A percentile compares a stretch with the other conserved stretches of the same genome.
phyloP scores from a whole-genome alignment of 92 coral and sea anemone species.

The Siderastrea siderea region DNA sequence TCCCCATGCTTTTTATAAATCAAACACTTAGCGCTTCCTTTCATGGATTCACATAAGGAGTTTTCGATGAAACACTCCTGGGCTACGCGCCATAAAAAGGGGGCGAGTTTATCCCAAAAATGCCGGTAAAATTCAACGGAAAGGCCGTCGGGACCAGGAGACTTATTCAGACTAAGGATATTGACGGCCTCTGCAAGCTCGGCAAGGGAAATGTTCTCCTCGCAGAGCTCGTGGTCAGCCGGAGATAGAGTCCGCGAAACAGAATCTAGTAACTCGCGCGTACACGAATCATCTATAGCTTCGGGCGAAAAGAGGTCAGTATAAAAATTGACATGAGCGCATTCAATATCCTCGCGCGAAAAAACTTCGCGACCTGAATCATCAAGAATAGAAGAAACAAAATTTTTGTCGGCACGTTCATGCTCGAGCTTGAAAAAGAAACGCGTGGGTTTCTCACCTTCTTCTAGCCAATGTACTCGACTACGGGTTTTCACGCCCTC shows the following conservation, averaged over 20 bases:
- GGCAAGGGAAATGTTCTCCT: background rate
- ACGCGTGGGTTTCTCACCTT: slow-evolving; percentile 29
- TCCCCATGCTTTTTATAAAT: background rate
- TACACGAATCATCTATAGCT: background rate
- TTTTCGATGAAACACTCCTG: background rate
- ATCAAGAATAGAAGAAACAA: background rate
- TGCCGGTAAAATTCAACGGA: background rate
- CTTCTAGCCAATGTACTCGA: slow-evolving; percentile 26
- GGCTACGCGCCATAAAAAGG: background rate
- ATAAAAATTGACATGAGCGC: background rate
- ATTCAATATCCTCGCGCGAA: background rate
- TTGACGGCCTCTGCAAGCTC: background rate
- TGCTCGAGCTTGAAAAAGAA: slow-evolving; percentile 23
- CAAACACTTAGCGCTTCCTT: background rate
- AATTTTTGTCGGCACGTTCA: background rate
- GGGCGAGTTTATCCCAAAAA: background rate
- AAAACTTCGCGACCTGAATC: background rate
- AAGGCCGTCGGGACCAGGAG: slow-evolving; percentile 15
- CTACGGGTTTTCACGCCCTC: slow-evolving; percentile 43
- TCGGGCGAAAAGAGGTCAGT: background rate
- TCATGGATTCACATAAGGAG: background rate
- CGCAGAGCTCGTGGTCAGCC: background rate
- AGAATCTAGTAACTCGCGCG: rapidly evolving
- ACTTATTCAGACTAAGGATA: background rate
- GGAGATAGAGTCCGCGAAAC: background rate